Evolutionary conservation across 2,797 vertebrate species (phyloP).

Genomic region (Xenops minutus): DNA sequence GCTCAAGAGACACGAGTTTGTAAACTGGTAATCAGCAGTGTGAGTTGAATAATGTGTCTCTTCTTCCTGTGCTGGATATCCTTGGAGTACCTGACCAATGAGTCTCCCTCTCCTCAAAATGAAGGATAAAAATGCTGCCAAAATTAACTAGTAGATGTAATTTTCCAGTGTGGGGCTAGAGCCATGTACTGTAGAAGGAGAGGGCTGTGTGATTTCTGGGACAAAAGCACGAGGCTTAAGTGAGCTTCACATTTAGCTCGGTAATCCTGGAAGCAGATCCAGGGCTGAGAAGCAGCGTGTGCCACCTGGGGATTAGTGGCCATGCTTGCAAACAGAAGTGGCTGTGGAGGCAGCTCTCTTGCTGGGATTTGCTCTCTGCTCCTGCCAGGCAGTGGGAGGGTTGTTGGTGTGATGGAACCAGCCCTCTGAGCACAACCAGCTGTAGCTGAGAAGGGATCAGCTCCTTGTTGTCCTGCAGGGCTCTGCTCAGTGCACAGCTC

Average conservation of each 20-base stretch:
- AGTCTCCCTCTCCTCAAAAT: neutral
- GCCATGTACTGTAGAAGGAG: neutral
- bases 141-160: neutral
- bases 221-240: neutral
- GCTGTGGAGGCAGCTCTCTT: neutral
- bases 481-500: neutral
- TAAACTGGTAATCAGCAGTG: neutral
- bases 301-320: neutral
- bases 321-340: neutral
- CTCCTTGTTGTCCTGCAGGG: neutral
- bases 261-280: neutral
- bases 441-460: neutral
- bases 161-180: neutral
- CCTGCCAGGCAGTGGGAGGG: neutral
- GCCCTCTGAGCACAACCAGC: neutral
- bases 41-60: neutral
- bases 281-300: neutral
- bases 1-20: neutral
- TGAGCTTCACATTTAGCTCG: neutral
- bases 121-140: neutral
- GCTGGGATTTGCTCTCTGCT: neutral
- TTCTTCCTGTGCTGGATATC: neutral
- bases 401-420: neutral
- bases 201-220: neutral
- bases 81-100: neutral